phyloP scores from a whole-genome alignment of 2,797 vertebrate genomes.

The Lophius americanus region DNA sequence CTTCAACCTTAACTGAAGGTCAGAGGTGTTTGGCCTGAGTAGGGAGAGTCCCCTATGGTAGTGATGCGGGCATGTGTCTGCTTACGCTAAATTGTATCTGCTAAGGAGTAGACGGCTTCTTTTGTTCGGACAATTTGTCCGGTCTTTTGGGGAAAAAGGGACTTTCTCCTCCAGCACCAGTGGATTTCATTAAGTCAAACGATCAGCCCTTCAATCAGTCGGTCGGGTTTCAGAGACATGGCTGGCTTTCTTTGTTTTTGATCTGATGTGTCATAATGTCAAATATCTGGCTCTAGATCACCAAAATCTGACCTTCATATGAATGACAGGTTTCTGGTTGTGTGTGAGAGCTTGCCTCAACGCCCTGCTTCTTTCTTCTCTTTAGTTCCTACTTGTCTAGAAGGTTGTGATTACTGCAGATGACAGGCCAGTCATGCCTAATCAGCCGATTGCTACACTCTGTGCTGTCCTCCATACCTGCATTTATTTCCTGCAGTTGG shows the following conservation, averaged over 20 bases:
- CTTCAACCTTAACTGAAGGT: slow-evolving; percentile 41
- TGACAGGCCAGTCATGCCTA: slow-evolving; percentile 38
- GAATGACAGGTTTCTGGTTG: not conserved
- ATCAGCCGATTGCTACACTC: slow-evolving; percentile 31
- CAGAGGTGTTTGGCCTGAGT: slow-evolving; percentile 21
- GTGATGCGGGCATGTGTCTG: not conserved
- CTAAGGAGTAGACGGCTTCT: slow-evolving; percentile 1
- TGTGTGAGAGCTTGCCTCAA: not conserved
- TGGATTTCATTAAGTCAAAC: slow-evolving; percentile 1
- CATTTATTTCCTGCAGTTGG: not conserved
- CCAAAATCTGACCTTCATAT: not conserved
- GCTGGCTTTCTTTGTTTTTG: not conserved
- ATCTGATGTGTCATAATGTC: not conserved
- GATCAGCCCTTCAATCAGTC: slow-evolving; percentile 8
- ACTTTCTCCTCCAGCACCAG: slow-evolving; percentile 16
- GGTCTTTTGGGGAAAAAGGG: slow-evolving; percentile 18
- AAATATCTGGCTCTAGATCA: not conserved
- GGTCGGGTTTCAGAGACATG: too few species aligned
- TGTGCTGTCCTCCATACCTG: slow-evolving; percentile 1
- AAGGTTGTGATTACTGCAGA: slow-evolving; percentile 44
- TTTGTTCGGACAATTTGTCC: slow-evolving; percentile 27
- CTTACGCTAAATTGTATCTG: slow-evolving; percentile 1
- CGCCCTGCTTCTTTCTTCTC: slow-evolving; percentile 3
- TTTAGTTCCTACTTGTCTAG: slow-evolving; percentile 18
- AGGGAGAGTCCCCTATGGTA: slow-evolving; percentile 7